Base-by-base conservation (phyloP, 1,140 invertebrate species). In the Rhynchophorus ferrugineus region DNA sequence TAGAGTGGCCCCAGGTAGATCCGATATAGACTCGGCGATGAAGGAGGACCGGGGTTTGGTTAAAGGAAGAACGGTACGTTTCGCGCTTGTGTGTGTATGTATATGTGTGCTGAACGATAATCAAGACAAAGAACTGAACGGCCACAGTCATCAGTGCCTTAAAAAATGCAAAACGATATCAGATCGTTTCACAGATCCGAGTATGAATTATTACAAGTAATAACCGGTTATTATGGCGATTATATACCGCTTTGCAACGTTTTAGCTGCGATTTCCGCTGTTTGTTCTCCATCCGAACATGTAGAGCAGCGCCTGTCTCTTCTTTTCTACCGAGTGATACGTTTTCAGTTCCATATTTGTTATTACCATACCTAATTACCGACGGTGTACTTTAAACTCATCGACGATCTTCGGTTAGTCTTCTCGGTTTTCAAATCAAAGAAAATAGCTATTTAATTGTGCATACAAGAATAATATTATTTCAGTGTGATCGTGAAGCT, bases 141-240 rank as follows among this genome's bases (percentile, higher is more conserved):
- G n/a, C n/a, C 45, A 36, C 19, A 47, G 45, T 49, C 48, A 49
- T 37, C 33, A 38, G 38, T 49, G 48, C 48, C 48, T 49, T n/a
- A n/a, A 51, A 51, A 51, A 51, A 51, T 51, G 49, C 49, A 51
- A 51, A 51, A 48, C 7, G 9, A 20, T 18, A 9, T 9, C 34
- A 3, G 36, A 42, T 14, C 24, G 16, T 20, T 21, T 22, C 41
- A 21, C 22, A 13, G 49, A 52, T 52, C 29, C 14, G 39, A 53
- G 39, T 53, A 53, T 53, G 50, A 53, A 53, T 45, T 53, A 53
- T 53, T 53, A 45, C 50, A 46, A 53, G 46, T 53, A 53, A 53
- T 53, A 42, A 43, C 13, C 35, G 50, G 50, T 46, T 53, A 38
- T 51, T 49, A 49, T 49, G 37, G 22, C 48, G 39, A 41, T 41